Evolutionary conservation across 2,888 invertebrate genomes (phyloP), one percentile per base, ranked within the genome.

Genomic region (Ellobium chinense): DNA sequence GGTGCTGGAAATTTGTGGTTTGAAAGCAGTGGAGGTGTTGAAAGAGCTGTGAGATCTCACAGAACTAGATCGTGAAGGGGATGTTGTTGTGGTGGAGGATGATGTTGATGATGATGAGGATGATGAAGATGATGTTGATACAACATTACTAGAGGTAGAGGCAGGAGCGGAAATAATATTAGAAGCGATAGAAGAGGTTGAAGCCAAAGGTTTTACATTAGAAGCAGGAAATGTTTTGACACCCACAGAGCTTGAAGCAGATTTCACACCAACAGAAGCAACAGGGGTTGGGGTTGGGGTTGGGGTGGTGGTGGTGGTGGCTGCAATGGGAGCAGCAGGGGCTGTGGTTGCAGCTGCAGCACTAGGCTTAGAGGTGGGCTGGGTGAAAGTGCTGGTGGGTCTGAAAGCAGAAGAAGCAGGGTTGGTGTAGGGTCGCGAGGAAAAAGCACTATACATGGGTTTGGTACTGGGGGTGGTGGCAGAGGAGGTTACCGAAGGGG

Each of bases 11-110:
- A 68, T 9, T 31, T 68, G 60, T 24, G 74, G 60, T 58, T 34
- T 56, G 62, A 29, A 60, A 4, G 56, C 56, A 56, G 80, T 1
- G 1, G 80, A 68, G 36, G 74, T 14, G 24, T 31, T 58, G 4
- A 76, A 54, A 39, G 75, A 63, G 37, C 76, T 46, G 24, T 39
- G 81, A 39, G 81, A 18, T 29, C 60, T 46, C 18, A 69, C 36
- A 34, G 72, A 46, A 37, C 65, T 81, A 12, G 37, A 29, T 0
- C 37, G 46, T 34, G 72, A 54, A 1, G 72, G 24, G 14, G 65
- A 56, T 12, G 37, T 54, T 27, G 24, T 18, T 54, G 65, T 2
- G 27, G 63, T 36, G 5, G 76, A 56, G 4, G 66, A 18, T 34
- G 66, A 37, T 27, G 54, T 46, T n/a, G 70, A 78, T 46, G 62